Conservation (phyloP, 2,113 vertebrate genomes). For the Pungitius pungitius region DNA sequence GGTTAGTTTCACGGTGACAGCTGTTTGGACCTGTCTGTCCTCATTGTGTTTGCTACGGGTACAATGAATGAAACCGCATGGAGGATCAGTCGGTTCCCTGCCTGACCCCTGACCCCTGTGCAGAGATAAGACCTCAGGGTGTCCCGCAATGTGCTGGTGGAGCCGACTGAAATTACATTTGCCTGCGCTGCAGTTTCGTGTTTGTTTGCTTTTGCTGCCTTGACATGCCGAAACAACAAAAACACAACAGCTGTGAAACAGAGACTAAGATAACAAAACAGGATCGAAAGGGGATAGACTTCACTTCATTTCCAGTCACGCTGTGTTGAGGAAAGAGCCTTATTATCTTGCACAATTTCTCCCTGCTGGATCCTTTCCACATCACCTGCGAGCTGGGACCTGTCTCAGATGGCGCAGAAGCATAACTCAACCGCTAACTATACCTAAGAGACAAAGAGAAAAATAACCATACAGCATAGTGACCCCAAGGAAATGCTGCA, state of each 20-base stretch:
- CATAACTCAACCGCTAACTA: constrained; percentile 58
- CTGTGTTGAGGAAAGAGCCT: constrained; percentile 21
- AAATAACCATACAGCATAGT: constrained; percentile 53
- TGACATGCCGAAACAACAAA: not conserved
- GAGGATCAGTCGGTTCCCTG: constrained; percentile 58
- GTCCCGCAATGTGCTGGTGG: constrained; percentile 51
- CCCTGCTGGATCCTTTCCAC: constrained; percentile 38
- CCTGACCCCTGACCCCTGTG: constrained; percentile 61
- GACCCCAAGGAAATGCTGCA: constrained; percentile 72
- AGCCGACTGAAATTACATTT: constrained; percentile 58
- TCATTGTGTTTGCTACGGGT: constrained; percentile 39
- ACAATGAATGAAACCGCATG: constrained; percentile 39
- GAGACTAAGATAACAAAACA: constrained; percentile 9
- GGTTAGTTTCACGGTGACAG: constrained; percentile 34
- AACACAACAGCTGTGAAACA: not conserved
- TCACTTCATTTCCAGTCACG: constrained; percentile 3
- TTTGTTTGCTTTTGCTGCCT: constrained; percentile 47
- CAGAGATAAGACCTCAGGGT: constrained; percentile 69
- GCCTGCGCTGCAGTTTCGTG: constrained; percentile 36
- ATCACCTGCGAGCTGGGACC: constrained; percentile 64
- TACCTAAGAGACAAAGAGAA: constrained; percentile 73
- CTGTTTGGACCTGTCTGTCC: constrained; percentile 52
- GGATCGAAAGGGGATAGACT: constrained; percentile 2
- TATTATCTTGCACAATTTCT: constrained; percentile 41
- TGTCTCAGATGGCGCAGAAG: constrained; percentile 58